These are phyloP conservation scores for Eleutherodactylus coqui DNA, from an alignment of 2,797 vertebrate species.

Conservation along the genomic window DNA sequence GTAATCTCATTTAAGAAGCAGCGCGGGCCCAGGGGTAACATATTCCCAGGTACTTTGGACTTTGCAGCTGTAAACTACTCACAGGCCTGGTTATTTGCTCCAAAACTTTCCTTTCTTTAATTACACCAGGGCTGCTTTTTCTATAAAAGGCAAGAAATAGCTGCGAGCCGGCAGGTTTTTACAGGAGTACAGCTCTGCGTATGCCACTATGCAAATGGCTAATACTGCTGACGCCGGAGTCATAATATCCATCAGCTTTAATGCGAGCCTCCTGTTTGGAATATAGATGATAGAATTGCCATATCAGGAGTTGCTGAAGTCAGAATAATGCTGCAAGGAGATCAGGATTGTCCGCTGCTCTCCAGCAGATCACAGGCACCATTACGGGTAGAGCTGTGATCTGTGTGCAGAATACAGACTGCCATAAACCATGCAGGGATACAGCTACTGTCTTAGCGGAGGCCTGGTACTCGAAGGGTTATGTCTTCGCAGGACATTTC, in stretches of 20 bases:
- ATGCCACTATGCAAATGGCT: slow-evolving; percentile 23
- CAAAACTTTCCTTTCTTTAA: slow-evolving; percentile 48
- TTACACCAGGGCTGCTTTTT: not conserved
- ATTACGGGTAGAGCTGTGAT: no score
- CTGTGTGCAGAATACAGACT: no score
- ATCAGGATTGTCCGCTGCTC: not conserved
- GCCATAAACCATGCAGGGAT: no score
- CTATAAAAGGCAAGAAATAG: slow-evolving; percentile 22
- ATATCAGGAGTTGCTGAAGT: not conserved
- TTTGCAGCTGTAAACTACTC: slow-evolving; percentile 77
- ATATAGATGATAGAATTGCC: not conserved
- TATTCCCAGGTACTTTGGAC: slow-evolving; percentile 81
- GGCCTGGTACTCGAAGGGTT: no score
- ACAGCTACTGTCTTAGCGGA: no score
- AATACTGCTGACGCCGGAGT: not conserved
- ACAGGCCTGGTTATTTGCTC: slow-evolving; percentile 76
- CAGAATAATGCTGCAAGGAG: no score
- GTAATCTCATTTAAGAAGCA: slow-evolving; percentile 81
- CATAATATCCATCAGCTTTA: not conserved
- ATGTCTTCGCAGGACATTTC: no score
- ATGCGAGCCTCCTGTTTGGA: no score
- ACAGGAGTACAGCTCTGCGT: not conserved
- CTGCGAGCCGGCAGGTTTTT: slow-evolving; percentile 8
- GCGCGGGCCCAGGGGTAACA: slow-evolving; percentile 71
- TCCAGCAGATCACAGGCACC: not conserved